These are phyloP conservation scores for Matsumurasca onukii DNA, from an alignment of 1,140 invertebrate species.

Conservation along the genomic window DNA sequence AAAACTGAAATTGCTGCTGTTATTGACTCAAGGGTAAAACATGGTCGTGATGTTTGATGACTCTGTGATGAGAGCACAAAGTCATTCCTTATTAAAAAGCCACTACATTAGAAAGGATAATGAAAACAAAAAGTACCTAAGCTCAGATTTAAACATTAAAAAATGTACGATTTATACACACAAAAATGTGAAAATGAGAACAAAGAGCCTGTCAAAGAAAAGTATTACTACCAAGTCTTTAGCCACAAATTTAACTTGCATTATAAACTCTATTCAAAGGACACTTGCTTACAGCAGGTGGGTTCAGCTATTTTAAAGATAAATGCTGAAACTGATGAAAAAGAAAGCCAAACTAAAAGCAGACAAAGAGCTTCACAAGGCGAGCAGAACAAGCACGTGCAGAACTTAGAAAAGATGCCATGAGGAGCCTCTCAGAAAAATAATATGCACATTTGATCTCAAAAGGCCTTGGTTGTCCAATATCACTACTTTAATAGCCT, in stretches of 20 bases:
- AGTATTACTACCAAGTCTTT: constrained; percentile 54
- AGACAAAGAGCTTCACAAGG: constrained; percentile 38
- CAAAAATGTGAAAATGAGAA: constrained; percentile 48
- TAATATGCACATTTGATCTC: constrained; percentile 41
- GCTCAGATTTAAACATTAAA: too few relatives aligned
- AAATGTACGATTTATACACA: constrained; percentile 51
- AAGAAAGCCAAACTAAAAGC: too few relatives aligned
- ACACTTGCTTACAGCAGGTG: constrained; percentile 42
- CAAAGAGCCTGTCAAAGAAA: constrained; percentile 49
- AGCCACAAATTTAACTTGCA: constrained; percentile 52
- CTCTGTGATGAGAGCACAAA: constrained; percentile 19
- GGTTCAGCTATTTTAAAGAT: constrained; percentile 36
- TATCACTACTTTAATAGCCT: constrained; percentile 40
- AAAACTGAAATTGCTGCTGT: constrained; percentile 22
- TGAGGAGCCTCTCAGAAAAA: constrained; percentile 31
- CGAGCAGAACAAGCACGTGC: constrained; percentile 34
- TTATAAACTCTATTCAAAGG: constrained; percentile 49
- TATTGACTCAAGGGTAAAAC: constrained; percentile 8
- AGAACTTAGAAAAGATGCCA: constrained; percentile 34
- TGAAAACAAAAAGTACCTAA: too few relatives aligned
- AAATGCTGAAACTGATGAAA: constrained; percentile 22
- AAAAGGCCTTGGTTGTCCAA: constrained; percentile 43
- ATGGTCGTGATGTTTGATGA: constrained; percentile 15
- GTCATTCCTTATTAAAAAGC: constrained; percentile 27
- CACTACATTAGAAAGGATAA: constrained; percentile 47